Conservation (phyloP, 2,797 vertebrate genomes). For the Iguana delicatissima region DNA sequence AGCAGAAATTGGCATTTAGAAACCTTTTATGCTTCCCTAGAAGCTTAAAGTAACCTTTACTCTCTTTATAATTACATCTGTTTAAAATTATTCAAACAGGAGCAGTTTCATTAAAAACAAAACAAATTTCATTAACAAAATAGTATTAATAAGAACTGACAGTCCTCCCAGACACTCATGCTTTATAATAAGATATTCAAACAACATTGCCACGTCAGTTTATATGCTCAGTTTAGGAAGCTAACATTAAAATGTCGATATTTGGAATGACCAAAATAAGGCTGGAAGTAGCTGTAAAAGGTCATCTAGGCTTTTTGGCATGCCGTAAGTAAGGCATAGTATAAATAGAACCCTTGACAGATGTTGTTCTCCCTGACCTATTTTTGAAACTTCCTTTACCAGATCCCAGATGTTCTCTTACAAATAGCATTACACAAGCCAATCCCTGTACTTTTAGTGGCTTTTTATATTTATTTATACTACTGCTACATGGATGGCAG, state of each 20-base stretch:
- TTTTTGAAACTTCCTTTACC: constrained; percentile 21
- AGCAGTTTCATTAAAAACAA: not conserved
- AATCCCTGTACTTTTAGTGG: constrained; percentile 5
- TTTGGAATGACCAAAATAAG: not conserved
- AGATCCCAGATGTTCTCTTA: constrained; percentile 22
- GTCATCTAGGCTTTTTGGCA: not conserved
- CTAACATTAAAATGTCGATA: not conserved
- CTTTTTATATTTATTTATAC: not conserved
- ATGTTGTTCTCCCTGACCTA: not conserved
- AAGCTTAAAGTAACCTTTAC: constrained; percentile 11
- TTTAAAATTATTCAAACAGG: constrained; percentile 10
- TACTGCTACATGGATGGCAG: not conserved
- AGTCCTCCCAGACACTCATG: not conserved
- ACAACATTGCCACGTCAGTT: not conserved
- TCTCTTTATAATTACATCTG: not conserved
- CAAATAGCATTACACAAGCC: constrained; percentile 27
- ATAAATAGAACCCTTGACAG: constrained; percentile 19
- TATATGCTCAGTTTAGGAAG: not conserved
- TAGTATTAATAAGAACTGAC: not conserved
- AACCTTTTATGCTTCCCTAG: not conserved
- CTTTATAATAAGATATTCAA: not conserved
- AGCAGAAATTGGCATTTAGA: constrained; percentile 9
- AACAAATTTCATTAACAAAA: constrained; percentile 1
- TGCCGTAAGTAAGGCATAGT: not conserved
- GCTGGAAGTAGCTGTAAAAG: constrained; percentile 9